Percentiles rank a stretch among this genome's conserved stretches.
These are phyloP conservation scores for Malacoraja senta DNA, from an alignment of 2,797 vertebrate genomes.

Conservation along the genomic window DNA sequence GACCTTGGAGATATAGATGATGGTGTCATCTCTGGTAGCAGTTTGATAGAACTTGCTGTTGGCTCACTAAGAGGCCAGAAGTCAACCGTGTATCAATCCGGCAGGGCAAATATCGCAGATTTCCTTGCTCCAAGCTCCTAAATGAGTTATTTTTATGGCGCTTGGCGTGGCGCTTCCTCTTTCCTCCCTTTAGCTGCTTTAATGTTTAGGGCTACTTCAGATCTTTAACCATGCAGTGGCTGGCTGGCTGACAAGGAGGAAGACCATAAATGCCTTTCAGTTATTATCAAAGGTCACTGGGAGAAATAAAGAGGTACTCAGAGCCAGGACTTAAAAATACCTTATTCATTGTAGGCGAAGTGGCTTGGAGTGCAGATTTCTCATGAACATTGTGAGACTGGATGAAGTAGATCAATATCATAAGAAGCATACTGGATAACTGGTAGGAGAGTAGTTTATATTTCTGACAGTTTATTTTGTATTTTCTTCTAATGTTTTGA, in stretches of 20 bases:
- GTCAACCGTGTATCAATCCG: no score
- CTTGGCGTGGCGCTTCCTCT: background rate
- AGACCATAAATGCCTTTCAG: background rate
- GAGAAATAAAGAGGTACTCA: background rate
- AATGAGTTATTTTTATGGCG: no score
- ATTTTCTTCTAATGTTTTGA: background rate
- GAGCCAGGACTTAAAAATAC: background rate
- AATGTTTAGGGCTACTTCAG: background rate
- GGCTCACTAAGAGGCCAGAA: no score
- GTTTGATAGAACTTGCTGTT: no score
- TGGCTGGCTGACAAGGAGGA: background rate
- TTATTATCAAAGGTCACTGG: constrained; percentile 24
- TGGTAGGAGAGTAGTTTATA: background rate
- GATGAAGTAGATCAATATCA: background rate
- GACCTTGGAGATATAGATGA: no score
- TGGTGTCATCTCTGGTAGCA: no score
- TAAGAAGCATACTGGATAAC: background rate
- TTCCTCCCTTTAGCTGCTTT: background rate
- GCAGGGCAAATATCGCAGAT: no score
- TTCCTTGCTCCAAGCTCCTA: no score
- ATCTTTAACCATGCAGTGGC: background rate
- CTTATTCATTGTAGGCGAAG: background rate
- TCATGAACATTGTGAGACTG: background rate
- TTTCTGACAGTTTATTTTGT: background rate
- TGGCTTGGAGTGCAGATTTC: background rate